These are phyloP conservation scores for Felis catus DNA, from an alignment of 2,113 vertebrate genomes.

Conservation along the genomic window DNA sequence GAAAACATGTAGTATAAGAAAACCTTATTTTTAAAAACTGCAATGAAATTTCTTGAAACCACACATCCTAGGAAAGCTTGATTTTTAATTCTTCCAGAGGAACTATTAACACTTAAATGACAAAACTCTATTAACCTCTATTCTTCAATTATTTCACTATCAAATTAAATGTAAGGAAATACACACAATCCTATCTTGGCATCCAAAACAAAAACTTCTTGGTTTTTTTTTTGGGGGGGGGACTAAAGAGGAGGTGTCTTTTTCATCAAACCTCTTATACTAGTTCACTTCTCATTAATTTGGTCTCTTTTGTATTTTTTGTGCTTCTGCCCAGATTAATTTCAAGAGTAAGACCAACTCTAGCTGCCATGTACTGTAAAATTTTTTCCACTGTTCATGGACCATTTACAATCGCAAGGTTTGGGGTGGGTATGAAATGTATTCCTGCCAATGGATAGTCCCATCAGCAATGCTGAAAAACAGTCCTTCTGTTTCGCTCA, in stretches of 20 bases:
- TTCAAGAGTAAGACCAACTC: background rate
- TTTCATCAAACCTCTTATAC: background rate
- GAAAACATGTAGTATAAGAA: conserved; percentile 12
- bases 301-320: background rate
- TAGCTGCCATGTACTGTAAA: background rate
- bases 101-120: background rate
- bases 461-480: conserved; percentile 43
- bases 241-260: background rate
- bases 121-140: background rate
- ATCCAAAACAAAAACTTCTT: conserved; percentile 16
- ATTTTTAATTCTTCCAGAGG: background rate
- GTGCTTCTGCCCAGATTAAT: conserved; percentile 8
- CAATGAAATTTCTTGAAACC: background rate
- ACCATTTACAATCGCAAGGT: conserved; percentile 29
- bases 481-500: conserved; percentile 50
- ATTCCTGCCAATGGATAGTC: conserved; percentile 13
- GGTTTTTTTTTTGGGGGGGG: background rate
- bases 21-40: background rate
- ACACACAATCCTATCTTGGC: background rate
- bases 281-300: background rate
- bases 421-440: background rate
- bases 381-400: background rate
- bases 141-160: conserved; percentile 8
- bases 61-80: background rate
- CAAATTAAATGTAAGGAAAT: conserved; percentile 12